These are phyloP conservation scores for Tychaedon coryphoeus DNA, from an alignment of 2,113 vertebrate genomes.

Conservation along the genomic window DNA sequence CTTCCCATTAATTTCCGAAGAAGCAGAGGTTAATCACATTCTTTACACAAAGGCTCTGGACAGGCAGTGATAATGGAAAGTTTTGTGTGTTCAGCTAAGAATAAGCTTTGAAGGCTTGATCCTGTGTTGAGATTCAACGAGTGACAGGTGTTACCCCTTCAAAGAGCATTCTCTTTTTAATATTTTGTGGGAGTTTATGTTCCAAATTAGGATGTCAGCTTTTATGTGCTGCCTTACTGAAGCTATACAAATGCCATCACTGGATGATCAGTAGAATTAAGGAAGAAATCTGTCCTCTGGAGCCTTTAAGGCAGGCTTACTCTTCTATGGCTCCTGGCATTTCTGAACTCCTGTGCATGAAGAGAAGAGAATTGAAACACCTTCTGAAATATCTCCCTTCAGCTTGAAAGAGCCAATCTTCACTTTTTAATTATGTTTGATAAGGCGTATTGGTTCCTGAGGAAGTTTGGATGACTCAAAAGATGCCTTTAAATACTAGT, in stretches of 20 bases:
- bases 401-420: neutral
- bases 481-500: neutral
- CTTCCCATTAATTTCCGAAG: neutral
- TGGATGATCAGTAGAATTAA: neutral
- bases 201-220: neutral
- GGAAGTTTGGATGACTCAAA: neutral
- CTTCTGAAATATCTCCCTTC: neutral
- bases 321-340: neutral
- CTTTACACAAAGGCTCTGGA: neutral
- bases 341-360: neutral
- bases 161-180: accelerated
- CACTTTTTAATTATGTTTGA: neutral
- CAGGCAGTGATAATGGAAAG: neutral
- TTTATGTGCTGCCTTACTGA: neutral
- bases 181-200: neutral
- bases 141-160: neutral
- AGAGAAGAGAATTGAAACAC: neutral
- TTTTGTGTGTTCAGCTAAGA: neutral
- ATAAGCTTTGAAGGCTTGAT: neutral
- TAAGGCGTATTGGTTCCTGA: neutral
- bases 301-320: neutral
- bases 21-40: neutral
- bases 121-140: neutral
- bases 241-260: neutral
- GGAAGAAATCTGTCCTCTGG: neutral